A percentile compares a stretch with the other conserved stretches of the same genome.
Conservation (phyloP, 2,113 vertebrate species). For the Nannospalax galili region DNA sequence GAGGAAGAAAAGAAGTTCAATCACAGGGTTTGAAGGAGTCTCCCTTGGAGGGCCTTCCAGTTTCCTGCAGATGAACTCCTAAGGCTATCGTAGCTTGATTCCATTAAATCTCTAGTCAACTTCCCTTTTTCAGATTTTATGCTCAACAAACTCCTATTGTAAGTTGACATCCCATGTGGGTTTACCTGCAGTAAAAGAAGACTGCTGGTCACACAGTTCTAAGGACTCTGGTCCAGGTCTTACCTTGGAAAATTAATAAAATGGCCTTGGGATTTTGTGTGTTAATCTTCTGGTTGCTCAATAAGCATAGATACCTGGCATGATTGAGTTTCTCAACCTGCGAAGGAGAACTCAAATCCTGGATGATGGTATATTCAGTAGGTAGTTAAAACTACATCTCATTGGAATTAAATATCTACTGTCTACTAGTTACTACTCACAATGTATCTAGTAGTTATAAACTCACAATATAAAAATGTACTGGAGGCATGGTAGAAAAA, state of each 20-base stretch:
- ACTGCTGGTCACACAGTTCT: not conserved
- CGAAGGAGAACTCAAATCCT: not conserved
- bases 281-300: slow-evolving; percentile 6
- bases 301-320: slow-evolving; percentile 17
- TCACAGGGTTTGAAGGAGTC: not conserved
- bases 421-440: no score
- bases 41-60: rapidly evolving
- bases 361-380: not conserved
- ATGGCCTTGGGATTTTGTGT: slow-evolving; percentile 13
- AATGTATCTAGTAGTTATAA: not conserved
- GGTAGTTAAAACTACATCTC: not conserved
- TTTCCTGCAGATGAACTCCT: not conserved
- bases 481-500: not conserved
- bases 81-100: slow-evolving; percentile 4
- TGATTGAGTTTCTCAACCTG: not conserved
- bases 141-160: slow-evolving; percentile 40
- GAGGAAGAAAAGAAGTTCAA: not conserved
- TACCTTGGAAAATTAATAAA: slow-evolving; percentile 52
- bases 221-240: not conserved
- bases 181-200: slow-evolving; percentile 52
- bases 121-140: slow-evolving; percentile 59
- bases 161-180: slow-evolving; percentile 51
- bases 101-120: not conserved
- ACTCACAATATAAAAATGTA: not conserved
- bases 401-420: not conserved